These are phyloP conservation scores for Perizoma flavofasciatum DNA, from an alignment of 2,888 invertebrate species.

Conservation along the genomic window DNA sequence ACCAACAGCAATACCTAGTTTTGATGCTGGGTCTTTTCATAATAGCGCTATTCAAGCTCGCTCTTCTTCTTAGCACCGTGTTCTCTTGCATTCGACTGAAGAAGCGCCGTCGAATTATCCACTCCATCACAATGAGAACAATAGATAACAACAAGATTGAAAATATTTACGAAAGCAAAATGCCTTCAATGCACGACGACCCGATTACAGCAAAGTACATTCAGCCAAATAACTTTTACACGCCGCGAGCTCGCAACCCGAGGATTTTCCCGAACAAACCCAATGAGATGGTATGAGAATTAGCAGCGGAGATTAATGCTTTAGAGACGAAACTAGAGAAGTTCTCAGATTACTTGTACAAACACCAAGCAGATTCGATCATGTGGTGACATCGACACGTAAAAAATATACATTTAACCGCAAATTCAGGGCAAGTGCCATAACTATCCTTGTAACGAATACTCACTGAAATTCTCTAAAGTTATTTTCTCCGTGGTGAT, in stretches of 20 bases:
- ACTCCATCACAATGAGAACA: slow-evolving; percentile 66
- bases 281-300: slow-evolving; percentile 82
- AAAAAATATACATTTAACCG: background rate
- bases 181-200: slow-evolving; percentile 57
- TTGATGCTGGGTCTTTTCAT: slow-evolving; percentile 87
- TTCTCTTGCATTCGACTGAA: slow-evolving; percentile 87
- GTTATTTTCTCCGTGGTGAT: slow-evolving; percentile 60
- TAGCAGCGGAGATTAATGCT: slow-evolving; percentile 82
- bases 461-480: slow-evolving; percentile 52
- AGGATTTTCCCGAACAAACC: slow-evolving; percentile 75
- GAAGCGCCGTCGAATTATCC: slow-evolving; percentile 75
- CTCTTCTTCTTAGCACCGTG: slow-evolving; percentile 87
- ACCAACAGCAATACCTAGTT: slow-evolving; percentile 88
- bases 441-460: slow-evolving; percentile 12
- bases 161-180: slow-evolving; percentile 71
- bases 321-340: slow-evolving; percentile 79
- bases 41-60: slow-evolving; percentile 88
- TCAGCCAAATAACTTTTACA: slow-evolving; percentile 79
- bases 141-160: slow-evolving; percentile 68
- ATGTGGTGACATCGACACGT: slow-evolving; percentile 74
- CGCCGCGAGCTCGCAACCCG: slow-evolving; percentile 75
- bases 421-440: slow-evolving; percentile 29
- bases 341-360: slow-evolving; percentile 78
- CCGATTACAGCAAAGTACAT: slow-evolving; percentile 74
- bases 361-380: slow-evolving; percentile 84